These are phyloP conservation scores for Chrysotoxum bicinctum DNA, from an alignment of 2,888 invertebrate genomes.

Conservation along the genomic window DNA sequence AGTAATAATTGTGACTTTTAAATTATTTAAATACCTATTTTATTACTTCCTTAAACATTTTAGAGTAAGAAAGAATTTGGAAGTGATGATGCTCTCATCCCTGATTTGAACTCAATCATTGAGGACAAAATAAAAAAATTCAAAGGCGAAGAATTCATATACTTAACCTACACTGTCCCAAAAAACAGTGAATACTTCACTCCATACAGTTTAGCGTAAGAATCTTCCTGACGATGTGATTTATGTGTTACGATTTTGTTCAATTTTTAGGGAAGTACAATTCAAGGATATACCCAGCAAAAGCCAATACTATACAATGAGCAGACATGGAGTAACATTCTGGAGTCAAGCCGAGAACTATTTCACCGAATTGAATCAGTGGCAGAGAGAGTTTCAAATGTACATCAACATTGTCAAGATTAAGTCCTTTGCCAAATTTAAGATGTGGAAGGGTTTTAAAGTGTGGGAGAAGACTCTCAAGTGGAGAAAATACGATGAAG, in stretches of 20 bases:
- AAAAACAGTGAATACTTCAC: conserved; percentile 88
- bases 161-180: conserved; percentile 89
- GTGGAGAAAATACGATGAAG: conserved; percentile 85
- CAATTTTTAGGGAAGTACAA: conserved; percentile 86
- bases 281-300: conserved; percentile 86
- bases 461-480: conserved; percentile 90
- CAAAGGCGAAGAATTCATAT: conserved; percentile 86
- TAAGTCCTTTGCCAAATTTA: conserved; percentile 86
- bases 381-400: conserved; percentile 92
- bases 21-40: no score
- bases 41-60: not conserved
- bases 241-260: not conserved
- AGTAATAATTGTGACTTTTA: not conserved
- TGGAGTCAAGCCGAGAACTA: conserved; percentile 87
- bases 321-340: conserved; percentile 91
- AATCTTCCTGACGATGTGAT: conserved; percentile 78
- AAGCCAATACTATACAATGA: conserved; percentile 90
- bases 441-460: conserved; percentile 91
- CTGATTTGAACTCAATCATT: conserved; percentile 77
- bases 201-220: conserved; percentile 89
- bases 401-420: conserved; percentile 90
- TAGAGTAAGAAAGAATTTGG: not conserved
- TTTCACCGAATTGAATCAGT: conserved; percentile 89
- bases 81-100: conserved; percentile 73
- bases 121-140: conserved; percentile 82